Evolutionary conservation across 35 echinoderm and acorn worm species (phyloP).

Genomic region (Heliocidaris erythrogramma): DNA sequence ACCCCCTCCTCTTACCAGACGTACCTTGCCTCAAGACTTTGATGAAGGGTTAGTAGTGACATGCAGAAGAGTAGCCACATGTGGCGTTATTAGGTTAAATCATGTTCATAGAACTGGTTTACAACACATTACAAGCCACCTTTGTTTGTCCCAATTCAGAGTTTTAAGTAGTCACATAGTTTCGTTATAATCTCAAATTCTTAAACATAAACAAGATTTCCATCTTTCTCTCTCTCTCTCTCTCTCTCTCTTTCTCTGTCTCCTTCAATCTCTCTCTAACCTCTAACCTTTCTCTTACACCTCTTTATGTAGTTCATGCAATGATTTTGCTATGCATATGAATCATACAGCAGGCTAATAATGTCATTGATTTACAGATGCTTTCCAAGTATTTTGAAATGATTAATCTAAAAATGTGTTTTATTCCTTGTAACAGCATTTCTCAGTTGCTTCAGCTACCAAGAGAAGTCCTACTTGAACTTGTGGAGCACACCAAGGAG

Average conservation of each 20-base stretch:
- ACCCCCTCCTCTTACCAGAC: constrained; percentile 62
- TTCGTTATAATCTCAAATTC: too few species aligned
- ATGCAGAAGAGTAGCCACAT: not conserved
- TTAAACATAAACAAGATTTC: too few species aligned
- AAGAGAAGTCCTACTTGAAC: constrained; percentile 81
- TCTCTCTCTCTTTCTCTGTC: not conserved
- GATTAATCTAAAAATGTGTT: not conserved
- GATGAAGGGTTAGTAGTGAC: constrained; percentile 72
- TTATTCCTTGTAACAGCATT: constrained; percentile 55
- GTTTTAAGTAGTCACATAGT: too few species aligned
- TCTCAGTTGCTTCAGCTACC: constrained; percentile 76
- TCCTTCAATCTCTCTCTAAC: not conserved
- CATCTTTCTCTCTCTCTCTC: not conserved
- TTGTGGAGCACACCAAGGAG: constrained; percentile 78
- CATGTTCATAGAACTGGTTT: not conserved
- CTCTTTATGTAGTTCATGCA: not conserved
- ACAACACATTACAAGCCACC: not conserved
- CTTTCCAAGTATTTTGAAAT: not conserved
- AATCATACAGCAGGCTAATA: not conserved
- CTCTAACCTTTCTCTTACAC: too few species aligned
- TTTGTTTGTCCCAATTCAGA: not conserved
- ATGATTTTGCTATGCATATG: not conserved
- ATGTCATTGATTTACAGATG: not conserved
- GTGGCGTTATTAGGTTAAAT: too few species aligned
- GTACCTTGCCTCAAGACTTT: constrained; percentile 67